Evolutionary conservation across 2,113 vertebrate genomes (phyloP).

Genomic region (Pseudorhombus dupliciocellatus): DNA sequence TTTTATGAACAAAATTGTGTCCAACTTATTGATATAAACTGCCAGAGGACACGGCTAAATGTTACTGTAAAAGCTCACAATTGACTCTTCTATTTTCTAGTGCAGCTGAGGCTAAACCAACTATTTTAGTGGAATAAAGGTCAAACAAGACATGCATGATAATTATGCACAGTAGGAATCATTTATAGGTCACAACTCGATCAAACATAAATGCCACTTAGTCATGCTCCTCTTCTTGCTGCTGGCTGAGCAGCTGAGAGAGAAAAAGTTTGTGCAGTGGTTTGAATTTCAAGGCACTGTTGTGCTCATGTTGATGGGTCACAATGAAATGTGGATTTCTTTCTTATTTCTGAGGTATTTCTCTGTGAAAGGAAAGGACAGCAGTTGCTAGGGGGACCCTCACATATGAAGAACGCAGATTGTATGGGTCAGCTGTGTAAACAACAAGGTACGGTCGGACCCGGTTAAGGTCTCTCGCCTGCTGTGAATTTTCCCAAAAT

Average conservation of each 20-base stretch:
- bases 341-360: conserved; percentile 2
- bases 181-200: conserved; percentile 18
- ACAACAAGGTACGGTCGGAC: too few relatives aligned
- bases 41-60: background rate
- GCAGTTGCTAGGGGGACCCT: too few relatives aligned
- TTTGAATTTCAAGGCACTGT: conserved; percentile 8
- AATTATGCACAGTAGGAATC: conserved; percentile 16
- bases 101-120: background rate
- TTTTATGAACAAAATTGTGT: background rate
- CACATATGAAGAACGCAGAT: too few relatives aligned
- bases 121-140: conserved; percentile 6
- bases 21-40: background rate
- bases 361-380: background rate
- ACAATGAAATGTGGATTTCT: conserved; percentile 23
- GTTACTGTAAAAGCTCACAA: background rate
- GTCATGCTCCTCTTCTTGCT: conserved; percentile 9
- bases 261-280: background rate
- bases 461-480: too few relatives aligned
- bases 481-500: too few relatives aligned
- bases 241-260: conserved; percentile 11
- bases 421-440: background rate
- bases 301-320: background rate
- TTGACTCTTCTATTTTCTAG: background rate
- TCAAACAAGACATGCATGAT: conserved; percentile 13
- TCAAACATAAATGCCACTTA: conserved; percentile 35